These are phyloP conservation scores for Clarias laeviceps DNA, from an alignment of 2,797 vertebrate genomes.

Conservation along the genomic window DNA sequence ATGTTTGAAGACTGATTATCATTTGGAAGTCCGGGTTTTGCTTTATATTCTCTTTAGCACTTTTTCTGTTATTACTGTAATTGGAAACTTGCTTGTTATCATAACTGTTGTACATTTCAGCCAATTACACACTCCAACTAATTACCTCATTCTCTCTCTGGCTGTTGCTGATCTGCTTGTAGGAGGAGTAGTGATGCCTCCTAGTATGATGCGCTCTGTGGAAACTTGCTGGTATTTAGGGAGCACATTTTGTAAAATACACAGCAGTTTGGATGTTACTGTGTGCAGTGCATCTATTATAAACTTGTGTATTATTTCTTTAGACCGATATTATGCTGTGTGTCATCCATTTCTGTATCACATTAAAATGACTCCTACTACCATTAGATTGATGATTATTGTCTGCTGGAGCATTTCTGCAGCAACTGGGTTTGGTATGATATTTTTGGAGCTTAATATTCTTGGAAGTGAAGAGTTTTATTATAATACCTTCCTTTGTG, in stretches of 20 bases:
- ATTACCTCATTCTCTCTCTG: constrained; percentile 73
- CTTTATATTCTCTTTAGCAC: constrained; percentile 47
- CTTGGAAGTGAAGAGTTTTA: constrained; percentile 70
- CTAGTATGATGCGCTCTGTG: constrained; percentile 79
- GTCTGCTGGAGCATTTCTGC: constrained; percentile 76
- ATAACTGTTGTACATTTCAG: constrained; percentile 85
- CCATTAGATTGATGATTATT: constrained; percentile 71
- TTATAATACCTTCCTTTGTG: constrained; percentile 41
- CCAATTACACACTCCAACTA: constrained; percentile 83
- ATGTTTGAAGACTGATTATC: constrained; percentile 56
- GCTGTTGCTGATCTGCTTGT: constrained; percentile 78
- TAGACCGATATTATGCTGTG: constrained; percentile 61
- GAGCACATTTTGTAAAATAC: constrained; percentile 80
- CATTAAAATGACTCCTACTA: constrained; percentile 68
- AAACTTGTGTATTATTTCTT: no score
- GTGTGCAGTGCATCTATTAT: constrained; percentile 72
- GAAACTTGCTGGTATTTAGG: constrained; percentile 83
- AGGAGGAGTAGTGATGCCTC: constrained; percentile 79
- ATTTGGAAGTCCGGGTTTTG: constrained; percentile 34
- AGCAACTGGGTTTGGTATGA: constrained; percentile 77
- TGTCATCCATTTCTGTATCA: constrained; percentile 80
- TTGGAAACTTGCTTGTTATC: constrained; percentile 81
- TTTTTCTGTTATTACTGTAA: constrained; percentile 64
- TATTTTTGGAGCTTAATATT: constrained; percentile 79
- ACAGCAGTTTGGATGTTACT: constrained; percentile 76